Evolutionary conservation across 2,113 vertebrate species (phyloP).

Genomic region (Speoplatyrhinus poulsoni): DNA sequence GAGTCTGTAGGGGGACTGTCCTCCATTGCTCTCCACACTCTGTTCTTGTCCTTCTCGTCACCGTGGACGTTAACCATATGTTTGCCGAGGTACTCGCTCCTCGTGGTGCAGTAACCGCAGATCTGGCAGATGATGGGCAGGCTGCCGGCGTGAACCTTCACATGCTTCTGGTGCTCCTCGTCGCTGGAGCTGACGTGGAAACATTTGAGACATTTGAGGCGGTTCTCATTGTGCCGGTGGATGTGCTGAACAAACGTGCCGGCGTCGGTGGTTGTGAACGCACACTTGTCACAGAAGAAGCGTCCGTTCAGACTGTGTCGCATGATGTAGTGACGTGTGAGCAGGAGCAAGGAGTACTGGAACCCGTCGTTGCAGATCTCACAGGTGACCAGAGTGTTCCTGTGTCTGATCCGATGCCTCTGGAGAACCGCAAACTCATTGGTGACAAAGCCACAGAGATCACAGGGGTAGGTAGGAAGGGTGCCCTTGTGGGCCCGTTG

Average conservation of each 20-base stretch:
- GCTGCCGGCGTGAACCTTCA: constrained; percentile 77
- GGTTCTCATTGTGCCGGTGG: constrained; percentile 90
- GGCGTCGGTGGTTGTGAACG: constrained; percentile 89
- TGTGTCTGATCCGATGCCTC: constrained; percentile 89
- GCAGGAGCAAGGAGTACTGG: constrained; percentile 87
- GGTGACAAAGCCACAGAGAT: constrained; percentile 91
- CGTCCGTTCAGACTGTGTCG: constrained; percentile 91
- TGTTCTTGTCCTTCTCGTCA: constrained; percentile 81
- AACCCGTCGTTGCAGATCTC: constrained; percentile 90
- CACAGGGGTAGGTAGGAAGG: constrained; percentile 94
- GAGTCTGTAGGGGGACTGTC: constrained; percentile 77
- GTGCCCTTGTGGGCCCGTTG: constrained; percentile 84
- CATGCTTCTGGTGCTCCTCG: constrained; percentile 86
- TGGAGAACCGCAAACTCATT: constrained; percentile 92
- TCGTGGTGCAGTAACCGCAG: constrained; percentile 85
- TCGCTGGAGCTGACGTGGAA: constrained; percentile 82
- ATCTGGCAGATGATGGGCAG: constrained; percentile 88
- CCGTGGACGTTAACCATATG: constrained; percentile 87
- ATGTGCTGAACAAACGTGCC: constrained; percentile 98
- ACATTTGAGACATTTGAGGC: constrained; percentile 88
- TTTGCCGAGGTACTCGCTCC: constrained; percentile 83
- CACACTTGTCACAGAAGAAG: constrained; percentile 92
- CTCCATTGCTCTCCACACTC: constrained; percentile 75
- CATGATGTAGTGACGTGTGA: constrained; percentile 91
- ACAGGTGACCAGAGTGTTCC: constrained; percentile 92